Evolutionary conservation across 2,113 vertebrate genomes (phyloP).

Genomic region (Todiramphus saurophagus): DNA sequence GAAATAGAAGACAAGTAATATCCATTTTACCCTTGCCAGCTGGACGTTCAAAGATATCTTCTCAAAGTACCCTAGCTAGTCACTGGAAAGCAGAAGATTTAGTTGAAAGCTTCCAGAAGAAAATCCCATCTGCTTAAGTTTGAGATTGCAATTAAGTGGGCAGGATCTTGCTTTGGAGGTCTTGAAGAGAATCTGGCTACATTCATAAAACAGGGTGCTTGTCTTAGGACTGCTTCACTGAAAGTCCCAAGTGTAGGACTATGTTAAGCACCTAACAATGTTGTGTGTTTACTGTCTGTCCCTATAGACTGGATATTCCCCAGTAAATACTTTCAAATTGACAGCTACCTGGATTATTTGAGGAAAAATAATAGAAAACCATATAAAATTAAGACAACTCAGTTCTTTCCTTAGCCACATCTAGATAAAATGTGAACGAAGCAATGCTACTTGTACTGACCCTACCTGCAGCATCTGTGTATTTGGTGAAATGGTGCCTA

Average conservation of each 20-base stretch:
- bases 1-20: neutral
- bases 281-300: neutral
- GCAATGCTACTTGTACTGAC: neutral
- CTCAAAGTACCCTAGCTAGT: neutral
- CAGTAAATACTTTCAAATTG: neutral
- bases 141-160: neutral
- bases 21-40: neutral
- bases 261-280: neutral
- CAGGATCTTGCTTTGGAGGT: neutral
- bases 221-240: neutral
- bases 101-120: neutral
- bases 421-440: neutral
- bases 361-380: neutral
- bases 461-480: neutral
- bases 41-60: neutral
- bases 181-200: neutral
- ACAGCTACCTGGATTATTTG: neutral
- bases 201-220: fast-evolving
- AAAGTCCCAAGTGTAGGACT: neutral
- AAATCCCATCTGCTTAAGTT: fast-evolving
- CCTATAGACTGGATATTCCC: neutral
- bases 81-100: neutral
- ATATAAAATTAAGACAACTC: neutral
- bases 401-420: neutral
- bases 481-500: neutral